Conservation (phyloP, 2,888 invertebrate species). For the Lasius fuliginosus region DNA sequence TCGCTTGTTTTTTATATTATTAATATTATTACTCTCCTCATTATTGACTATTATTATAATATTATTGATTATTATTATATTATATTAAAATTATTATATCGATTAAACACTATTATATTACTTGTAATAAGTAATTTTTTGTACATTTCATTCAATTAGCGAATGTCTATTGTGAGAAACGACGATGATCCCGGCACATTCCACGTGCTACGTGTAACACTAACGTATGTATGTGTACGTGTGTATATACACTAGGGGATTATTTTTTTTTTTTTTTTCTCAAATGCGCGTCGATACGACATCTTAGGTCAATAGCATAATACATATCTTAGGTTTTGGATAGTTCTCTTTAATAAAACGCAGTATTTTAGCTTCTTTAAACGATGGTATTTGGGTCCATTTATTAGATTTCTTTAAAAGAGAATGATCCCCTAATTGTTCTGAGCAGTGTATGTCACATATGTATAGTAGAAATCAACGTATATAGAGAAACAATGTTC, state of each 20-base stretch:
- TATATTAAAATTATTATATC: slow-evolving; percentile 58
- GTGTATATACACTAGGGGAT: slow-evolving; percentile 24
- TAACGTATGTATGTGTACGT: neutral
- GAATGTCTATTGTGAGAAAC: slow-evolving; percentile 55
- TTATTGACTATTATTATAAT: slow-evolving; percentile 61
- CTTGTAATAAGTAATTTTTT: slow-evolving; percentile 53
- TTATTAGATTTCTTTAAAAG: neutral
- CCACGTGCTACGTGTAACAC: slow-evolving; percentile 35
- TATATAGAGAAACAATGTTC: slow-evolving; percentile 16
- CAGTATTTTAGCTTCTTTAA: neutral
- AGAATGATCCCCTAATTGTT: neutral
- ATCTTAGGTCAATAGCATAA: slow-evolving; percentile 24
- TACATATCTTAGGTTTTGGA: slow-evolving; percentile 23
- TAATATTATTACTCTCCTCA: slow-evolving; percentile 4
- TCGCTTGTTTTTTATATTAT: slow-evolving; percentile 55
- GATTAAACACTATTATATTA: slow-evolving; percentile 25
- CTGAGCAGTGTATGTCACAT: neutral
- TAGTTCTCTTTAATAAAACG: neutral
- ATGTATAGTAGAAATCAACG: slow-evolving; percentile 62
- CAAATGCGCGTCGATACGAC: neutral
- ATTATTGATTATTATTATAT: slow-evolving; percentile 46
- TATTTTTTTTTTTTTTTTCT: slow-evolving; percentile 12
- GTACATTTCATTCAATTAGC: slow-evolving; percentile 63
- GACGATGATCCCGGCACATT: slow-evolving; percentile 59
- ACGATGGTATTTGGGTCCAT: neutral